A percentile compares a stretch with the other conserved stretches of the same genome.
phyloP scores from a whole-genome alignment of 2,113 vertebrate genomes.

The Cygnus buccinator region DNA sequence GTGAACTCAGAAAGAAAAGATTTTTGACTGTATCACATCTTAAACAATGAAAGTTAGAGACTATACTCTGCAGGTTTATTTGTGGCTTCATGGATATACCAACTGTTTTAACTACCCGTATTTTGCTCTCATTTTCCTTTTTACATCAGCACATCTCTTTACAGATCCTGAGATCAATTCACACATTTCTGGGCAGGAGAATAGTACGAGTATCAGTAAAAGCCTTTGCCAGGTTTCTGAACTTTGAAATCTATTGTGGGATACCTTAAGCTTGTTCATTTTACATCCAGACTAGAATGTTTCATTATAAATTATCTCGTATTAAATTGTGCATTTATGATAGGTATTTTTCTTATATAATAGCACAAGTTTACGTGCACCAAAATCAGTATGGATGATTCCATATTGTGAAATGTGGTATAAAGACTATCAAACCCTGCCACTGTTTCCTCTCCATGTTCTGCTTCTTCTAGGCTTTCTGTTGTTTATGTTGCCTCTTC shows the following conservation, averaged over 20 bases:
- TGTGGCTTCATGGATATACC: not conserved
- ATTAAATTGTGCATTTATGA: not conserved
- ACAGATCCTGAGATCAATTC: not conserved
- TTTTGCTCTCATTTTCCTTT: not conserved
- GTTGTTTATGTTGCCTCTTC: not conserved
- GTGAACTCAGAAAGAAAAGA: not conserved
- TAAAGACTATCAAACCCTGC: not conserved
- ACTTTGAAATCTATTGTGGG: not conserved
- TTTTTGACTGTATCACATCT: not conserved
- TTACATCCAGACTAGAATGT: not conserved
- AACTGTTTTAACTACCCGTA: not conserved
- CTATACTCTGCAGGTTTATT: not conserved
- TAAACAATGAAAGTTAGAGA: not conserved
- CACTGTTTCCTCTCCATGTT: not conserved
- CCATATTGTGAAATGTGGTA: not conserved
- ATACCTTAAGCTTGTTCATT: not conserved
- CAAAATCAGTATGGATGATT: not conserved
- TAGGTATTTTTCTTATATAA: not conserved
- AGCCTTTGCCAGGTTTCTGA: not conserved
- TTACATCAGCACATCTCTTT: not conserved
- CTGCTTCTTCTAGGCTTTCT: not conserved
- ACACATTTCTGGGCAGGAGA: not conserved
- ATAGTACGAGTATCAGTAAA: not conserved
- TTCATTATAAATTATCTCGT: not conserved
- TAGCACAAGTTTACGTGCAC: not conserved